Conservation (phyloP, 1,140 invertebrate species). For the Scaptomyza pallida region DNA sequence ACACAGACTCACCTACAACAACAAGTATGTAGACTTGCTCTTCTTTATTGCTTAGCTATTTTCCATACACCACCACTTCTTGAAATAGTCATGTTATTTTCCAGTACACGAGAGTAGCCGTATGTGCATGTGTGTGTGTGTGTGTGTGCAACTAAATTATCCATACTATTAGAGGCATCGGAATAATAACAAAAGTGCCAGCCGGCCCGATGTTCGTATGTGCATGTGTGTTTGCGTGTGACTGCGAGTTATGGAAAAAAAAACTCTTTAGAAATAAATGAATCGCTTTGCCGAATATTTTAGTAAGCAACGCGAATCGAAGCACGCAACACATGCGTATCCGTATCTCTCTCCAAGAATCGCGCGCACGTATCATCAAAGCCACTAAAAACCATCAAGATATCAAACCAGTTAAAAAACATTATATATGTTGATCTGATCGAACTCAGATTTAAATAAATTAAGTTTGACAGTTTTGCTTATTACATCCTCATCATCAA, state of each 20-base stretch:
- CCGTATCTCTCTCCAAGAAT: constrained; percentile 19
- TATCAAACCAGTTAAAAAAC: constrained; percentile 21
- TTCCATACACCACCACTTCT: constrained; percentile 1
- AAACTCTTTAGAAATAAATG: constrained; percentile 55
- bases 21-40: constrained; percentile 20
- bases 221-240: constrained; percentile 11
- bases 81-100: constrained; percentile 22
- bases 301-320: constrained; percentile 47
- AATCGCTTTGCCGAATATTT: constrained; percentile 54
- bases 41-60: constrained; percentile 29
- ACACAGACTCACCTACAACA: constrained; percentile 37
- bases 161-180: constrained; percentile 31
- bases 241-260: constrained; percentile 35
- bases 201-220: constrained; percentile 5
- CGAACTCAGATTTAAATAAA: not conserved
- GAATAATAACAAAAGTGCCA: constrained; percentile 35
- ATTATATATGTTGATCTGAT: not conserved
- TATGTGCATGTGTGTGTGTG: constrained; percentile 18
- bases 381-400: not conserved
- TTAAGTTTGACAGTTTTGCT: not conserved
- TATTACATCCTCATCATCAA: not conserved
- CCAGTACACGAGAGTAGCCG: constrained; percentile 6
- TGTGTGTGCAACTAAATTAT: constrained; percentile 24
- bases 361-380: not conserved
- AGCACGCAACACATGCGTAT: constrained; percentile 50